phyloP scores from a whole-genome alignment of 2,888 invertebrate genomes.

The Pomacea canaliculata region DNA sequence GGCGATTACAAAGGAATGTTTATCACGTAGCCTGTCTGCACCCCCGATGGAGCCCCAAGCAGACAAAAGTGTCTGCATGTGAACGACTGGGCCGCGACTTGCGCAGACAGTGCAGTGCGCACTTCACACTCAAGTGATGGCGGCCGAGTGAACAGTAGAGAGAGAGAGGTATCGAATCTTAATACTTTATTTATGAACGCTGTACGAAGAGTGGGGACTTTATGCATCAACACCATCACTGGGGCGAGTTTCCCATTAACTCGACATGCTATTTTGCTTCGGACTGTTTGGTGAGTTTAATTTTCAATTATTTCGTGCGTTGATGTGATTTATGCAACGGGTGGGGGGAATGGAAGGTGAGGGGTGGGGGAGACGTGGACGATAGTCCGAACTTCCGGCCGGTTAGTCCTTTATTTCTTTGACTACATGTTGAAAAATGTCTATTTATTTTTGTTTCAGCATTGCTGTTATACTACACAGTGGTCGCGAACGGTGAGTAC shows the following conservation, averaged over 20 bases:
- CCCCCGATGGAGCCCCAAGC: slow-evolving; percentile 22
- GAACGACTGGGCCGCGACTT: slow-evolving; percentile 27
- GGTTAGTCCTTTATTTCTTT: background rate
- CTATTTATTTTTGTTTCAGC: slow-evolving; percentile 12
- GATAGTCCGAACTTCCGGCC: slow-evolving; percentile 22
- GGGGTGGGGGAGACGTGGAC: background rate
- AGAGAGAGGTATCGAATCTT: slow-evolving; percentile 24
- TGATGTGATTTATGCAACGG: slow-evolving; percentile 23
- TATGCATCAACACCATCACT: slow-evolving; percentile 25
- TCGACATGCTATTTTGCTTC: slow-evolving; percentile 30
- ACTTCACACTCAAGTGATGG: slow-evolving; percentile 29
- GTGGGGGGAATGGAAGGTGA: slow-evolving; percentile 5
- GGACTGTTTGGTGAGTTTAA: slow-evolving; percentile 26
- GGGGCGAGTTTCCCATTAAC: slow-evolving; percentile 25
- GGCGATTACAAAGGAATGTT: slow-evolving; percentile 6
- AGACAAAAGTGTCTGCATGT: slow-evolving; percentile 29
- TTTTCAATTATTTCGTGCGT: slow-evolving; percentile 1
- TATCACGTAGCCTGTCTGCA: slow-evolving; percentile 12
- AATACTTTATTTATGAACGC: slow-evolving; percentile 29
- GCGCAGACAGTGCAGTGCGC: slow-evolving; percentile 31
- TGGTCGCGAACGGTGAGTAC: slow-evolving; percentile 29
- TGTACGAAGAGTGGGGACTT: slow-evolving; percentile 21
- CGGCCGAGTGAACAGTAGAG: slow-evolving; percentile 27
- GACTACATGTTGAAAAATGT: background rate
- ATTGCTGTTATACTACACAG: slow-evolving; percentile 26